Conservation (phyloP, 2,888 invertebrate genomes). For the Phyllotreta striolata region DNA sequence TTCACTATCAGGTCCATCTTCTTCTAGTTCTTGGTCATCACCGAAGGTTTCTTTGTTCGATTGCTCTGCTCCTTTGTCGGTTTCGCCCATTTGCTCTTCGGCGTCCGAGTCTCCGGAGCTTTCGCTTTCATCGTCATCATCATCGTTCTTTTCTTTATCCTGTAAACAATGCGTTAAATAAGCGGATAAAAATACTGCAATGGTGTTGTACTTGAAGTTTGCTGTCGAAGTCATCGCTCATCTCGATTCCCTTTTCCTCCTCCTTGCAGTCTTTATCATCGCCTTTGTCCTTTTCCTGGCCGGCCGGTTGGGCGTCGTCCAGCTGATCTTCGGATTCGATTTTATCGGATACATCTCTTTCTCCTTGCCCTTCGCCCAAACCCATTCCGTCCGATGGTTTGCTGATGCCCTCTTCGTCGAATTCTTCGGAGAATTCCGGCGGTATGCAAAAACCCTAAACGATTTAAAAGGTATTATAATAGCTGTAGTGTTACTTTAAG, state of each 20-base stretch:
- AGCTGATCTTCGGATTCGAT: constrained; percentile 90
- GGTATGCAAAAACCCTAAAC: constrained; percentile 90
- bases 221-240: constrained; percentile 95
- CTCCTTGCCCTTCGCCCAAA: constrained; percentile 91
- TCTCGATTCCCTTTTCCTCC: constrained; percentile 92
- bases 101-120: constrained; percentile 77
- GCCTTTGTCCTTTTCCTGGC: constrained; percentile 73
- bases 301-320: constrained; percentile 86
- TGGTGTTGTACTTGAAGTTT: constrained; percentile 71
- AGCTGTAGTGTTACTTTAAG: background rate
- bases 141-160: constrained; percentile 50
- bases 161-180: constrained; percentile 25
- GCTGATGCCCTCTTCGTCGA: constrained; percentile 64
- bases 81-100: constrained; percentile 97
- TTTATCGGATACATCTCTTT: constrained; percentile 93
- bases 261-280: constrained; percentile 83
- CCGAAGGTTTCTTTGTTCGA: constrained; percentile 84
- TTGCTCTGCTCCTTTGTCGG: constrained; percentile 84
- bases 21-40: constrained; percentile 79
- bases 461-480: constrained; percentile 8
- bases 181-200: background rate
- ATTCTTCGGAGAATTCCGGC: constrained; percentile 80
- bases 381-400: constrained; percentile 79
- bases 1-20: constrained; percentile 64
- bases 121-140: constrained; percentile 72